Percentiles rank a stretch among this genome's conserved stretches.
phyloP scores from a whole-genome alignment of 2,888 invertebrate genomes.

The Megastigmus dorsalis region DNA sequence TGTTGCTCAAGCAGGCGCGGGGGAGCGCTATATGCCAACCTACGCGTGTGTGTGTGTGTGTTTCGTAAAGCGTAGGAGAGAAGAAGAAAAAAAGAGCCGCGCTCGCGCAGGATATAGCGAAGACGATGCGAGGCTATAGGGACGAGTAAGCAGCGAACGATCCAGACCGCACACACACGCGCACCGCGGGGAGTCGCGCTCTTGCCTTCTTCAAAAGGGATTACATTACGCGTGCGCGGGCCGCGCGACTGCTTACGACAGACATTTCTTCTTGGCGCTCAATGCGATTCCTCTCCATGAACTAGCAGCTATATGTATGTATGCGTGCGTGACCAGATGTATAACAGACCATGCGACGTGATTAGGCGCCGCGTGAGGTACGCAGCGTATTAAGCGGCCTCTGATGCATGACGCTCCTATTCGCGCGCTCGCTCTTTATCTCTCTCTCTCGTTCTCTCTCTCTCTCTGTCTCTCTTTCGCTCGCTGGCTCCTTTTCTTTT shows the following conservation, averaged over 20 bases:
- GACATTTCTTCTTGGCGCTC: neutral
- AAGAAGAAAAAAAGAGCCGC: neutral
- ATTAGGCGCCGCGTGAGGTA: neutral
- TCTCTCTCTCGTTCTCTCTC: too few species aligned
- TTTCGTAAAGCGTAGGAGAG: slow-evolving; percentile 44
- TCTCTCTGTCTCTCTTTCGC: too few species aligned
- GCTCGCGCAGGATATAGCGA: neutral
- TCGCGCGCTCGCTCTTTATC: too few species aligned
- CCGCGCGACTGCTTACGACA: slow-evolving; percentile 7
- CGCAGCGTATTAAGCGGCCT: too few species aligned
- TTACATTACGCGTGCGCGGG: slow-evolving; percentile 16
- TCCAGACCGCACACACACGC: too few species aligned
- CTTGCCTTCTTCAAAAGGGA: slow-evolving; percentile 26
- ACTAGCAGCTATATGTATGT: too few species aligned
- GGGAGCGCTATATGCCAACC: neutral
- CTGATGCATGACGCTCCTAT: too few species aligned
- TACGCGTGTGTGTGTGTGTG: neutral
- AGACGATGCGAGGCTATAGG: neutral
- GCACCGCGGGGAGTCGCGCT: slow-evolving; percentile 20
- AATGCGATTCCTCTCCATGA: neutral
- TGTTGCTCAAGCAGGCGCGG: slow-evolving; percentile 41
- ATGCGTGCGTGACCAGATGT: too few species aligned
- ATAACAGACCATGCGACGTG: too few species aligned
- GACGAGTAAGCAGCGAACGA: too few species aligned
- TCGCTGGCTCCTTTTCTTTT: too few species aligned